Evolutionary conservation across 1,140 invertebrate species (phyloP), one percentile per base, ranked within the genome.

Genomic region (Triops longicaudatus): DNA sequence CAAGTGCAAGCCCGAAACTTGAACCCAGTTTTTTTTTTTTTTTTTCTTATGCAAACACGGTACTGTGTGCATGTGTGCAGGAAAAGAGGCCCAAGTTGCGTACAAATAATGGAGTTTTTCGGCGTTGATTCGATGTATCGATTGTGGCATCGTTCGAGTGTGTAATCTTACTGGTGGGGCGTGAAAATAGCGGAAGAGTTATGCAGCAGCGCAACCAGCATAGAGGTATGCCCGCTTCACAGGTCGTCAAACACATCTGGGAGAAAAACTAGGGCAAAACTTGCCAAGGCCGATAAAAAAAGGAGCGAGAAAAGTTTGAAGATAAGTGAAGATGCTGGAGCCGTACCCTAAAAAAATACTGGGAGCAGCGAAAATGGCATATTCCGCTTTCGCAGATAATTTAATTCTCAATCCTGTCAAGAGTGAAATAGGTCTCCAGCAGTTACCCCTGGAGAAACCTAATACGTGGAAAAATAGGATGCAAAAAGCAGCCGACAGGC

Each of bases 191-290:
- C 14, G 50, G 50, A 63, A 63, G 50, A 63, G 50, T 63, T 22
- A 63, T 63, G 50, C 50, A 63, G 50, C 14, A 14, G 22, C 2
- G 31, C 31, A 37, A 7, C 31, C 31, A 63, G 17, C 50, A 14
- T 63, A 14, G 50, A 63, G 50, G 3, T 63, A 22, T 63, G 14
- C 50, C 50, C 50, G 22, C 50, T 63, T 63, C 50, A 63, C 50
- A 63, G 50, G 50, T 63, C 50, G 50, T 63, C 50, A 63, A 63
- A 22, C 50, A 63, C 50, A 63, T 17, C 50, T 63, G 50, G 50
- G 50, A 63, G 50, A 63, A 63, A 5, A 63, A 63, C 31, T 37
- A 4, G 31, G 31, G 31, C 2, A 37, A 37, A 37, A 37, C 7
- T 37, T 37, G 31, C 31, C 7, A 37, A 37, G 31, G 7, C 2